Evolutionary conservation across 1,140 invertebrate genomes (phyloP).

Genomic region (Alviniconcha marisindica): DNA sequence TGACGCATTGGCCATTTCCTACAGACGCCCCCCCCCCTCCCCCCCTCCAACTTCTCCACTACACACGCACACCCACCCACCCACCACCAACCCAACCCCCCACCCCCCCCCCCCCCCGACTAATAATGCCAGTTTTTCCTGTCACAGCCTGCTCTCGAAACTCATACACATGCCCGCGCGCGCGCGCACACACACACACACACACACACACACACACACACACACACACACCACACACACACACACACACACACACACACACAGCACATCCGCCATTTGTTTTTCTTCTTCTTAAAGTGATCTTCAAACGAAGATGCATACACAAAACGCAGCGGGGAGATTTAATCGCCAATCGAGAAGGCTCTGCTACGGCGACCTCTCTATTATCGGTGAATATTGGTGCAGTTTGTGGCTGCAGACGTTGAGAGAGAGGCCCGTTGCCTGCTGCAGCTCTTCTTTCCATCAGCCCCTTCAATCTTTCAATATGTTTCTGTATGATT

Average conservation of each 20-base stretch:
- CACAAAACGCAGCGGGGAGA: background rate
- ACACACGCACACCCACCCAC: no score
- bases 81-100: no score
- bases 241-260: background rate
- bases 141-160: no score
- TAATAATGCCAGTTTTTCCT: no score
- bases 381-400: conserved; percentile 7
- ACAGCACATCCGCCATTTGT: background rate
- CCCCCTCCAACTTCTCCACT: no score
- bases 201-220: background rate
- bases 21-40: no score
- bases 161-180: no score
- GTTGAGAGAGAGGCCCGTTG: background rate
- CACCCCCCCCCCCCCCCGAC: no score
- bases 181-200: background rate
- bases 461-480: no score
- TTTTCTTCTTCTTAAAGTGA: background rate
- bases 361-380: background rate
- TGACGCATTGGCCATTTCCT: no score
- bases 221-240: background rate
- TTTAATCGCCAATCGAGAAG: background rate
- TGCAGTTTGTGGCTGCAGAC: background rate
- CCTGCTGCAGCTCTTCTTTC: background rate
- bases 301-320: background rate
- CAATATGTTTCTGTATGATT: background rate